A percentile compares a stretch with the other conserved stretches of the same genome.
These are phyloP conservation scores for Bombycilla garrulus DNA, from an alignment of 2,113 vertebrate species.

Conservation along the genomic window DNA sequence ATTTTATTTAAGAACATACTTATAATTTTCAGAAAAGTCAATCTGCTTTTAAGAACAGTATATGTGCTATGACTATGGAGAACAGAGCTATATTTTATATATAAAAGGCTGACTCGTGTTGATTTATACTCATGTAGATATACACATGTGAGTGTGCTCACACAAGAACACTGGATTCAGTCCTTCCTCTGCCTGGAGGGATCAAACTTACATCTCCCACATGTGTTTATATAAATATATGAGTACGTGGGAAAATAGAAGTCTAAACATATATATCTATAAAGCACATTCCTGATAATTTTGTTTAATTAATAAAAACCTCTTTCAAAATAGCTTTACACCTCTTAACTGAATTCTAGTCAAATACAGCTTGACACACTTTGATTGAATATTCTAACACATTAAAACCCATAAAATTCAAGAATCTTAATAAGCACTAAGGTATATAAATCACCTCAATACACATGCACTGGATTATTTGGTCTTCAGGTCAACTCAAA, in stretches of 20 bases:
- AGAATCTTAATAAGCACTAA: not conserved
- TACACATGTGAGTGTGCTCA: not conserved
- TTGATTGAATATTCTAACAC: not conserved
- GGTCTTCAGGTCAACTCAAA: not conserved
- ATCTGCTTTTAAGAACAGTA: not conserved
- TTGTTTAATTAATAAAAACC: not conserved
- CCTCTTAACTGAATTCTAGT: not conserved
- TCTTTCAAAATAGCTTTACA: not conserved
- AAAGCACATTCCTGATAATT: not conserved
- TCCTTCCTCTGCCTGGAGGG: not conserved
- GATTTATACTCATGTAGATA: not conserved
- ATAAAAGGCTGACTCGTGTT: not conserved
- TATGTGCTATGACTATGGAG: not conserved
- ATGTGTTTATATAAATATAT: not conserved
- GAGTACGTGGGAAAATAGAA: not conserved
- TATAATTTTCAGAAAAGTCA: not conserved
- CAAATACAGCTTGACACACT: not conserved
- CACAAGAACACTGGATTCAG: not conserved
- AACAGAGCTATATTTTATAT: not conserved
- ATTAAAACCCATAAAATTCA: not conserved
- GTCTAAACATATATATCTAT: conserved; percentile 7
- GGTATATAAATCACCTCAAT: not conserved
- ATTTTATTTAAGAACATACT: not conserved
- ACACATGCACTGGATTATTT: not conserved
- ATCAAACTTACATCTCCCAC: not conserved